Base-by-base conservation (phyloP, 2,113 vertebrate genomes). In the Piprites chloris region DNA sequence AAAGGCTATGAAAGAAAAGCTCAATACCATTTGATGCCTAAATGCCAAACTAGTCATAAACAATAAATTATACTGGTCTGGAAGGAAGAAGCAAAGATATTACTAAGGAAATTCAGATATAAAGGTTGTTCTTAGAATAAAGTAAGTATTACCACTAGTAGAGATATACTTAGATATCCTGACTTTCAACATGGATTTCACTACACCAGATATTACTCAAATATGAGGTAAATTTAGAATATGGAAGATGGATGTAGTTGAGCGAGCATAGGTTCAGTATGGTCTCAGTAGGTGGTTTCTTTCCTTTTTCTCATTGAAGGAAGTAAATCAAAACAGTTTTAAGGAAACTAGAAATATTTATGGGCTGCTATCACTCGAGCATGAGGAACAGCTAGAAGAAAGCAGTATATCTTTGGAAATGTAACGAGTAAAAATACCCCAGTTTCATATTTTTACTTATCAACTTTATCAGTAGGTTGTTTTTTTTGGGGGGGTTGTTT, bases 281-380 rank as follows among this genome's bases (percentile, higher is more conserved):
- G 30, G 73, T 56, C 80, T 80, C 83, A 74, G 61, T 67, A 56
- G 77, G 89, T 81, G 77, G 77, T 89, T 85, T 95, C 55, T 73
- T 85, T 44, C n/a, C 78, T 80, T 92, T 79, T 90, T 58, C 11
- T 46, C 85, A 94, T 77, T 66, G 50, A 78, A 89, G 61, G 37
- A 62, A 81, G 65, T 96, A 95, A 91, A 95, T 95, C 93, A 94
- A 67, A 91, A 17, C 39, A 39, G 23, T 71, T 94, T 91, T 94
- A 91, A 72, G 80, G 35, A 85, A 81, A 71, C 37, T 35, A 30
- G 59, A 65, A 65, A 71, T 91, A 93, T 91, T 95, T 96, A 81
- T 80, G 63, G 41, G 59, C 59, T 90, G 55, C 87, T 95, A 75
- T 50, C 68, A 67, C 65, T 77, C 71, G 24, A 71, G 73, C 56